phyloP scores from a whole-genome alignment of 2,113 vertebrate genomes.

The Pygoscelis adeliae region DNA sequence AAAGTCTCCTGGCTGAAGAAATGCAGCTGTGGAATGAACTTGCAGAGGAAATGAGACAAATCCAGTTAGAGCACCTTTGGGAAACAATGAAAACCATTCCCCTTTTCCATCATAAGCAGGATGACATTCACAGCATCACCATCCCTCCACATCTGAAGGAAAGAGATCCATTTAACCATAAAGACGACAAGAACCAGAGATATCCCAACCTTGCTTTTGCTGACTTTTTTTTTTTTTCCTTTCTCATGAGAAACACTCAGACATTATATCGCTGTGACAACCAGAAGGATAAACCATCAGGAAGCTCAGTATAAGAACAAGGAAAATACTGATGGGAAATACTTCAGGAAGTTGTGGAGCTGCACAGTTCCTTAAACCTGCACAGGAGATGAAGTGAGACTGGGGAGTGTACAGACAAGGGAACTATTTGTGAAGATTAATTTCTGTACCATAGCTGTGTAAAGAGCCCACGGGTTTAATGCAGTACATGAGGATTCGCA shows the following conservation, averaged over 20 bases:
- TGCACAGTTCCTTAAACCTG: background rate
- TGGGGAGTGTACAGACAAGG: background rate
- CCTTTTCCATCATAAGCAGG: background rate
- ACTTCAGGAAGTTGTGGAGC: background rate
- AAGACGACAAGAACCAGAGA: slow-evolving; percentile 10
- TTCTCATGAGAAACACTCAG: background rate
- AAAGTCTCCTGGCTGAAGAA: background rate
- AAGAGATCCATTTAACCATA: background rate
- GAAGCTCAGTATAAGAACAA: background rate
- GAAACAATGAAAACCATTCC: slow-evolving; percentile 13
- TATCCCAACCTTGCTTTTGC: background rate
- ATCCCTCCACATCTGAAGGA: background rate
- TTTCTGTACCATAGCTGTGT: background rate
- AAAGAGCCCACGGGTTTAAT: background rate
- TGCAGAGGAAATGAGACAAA: slow-evolving; percentile 60
- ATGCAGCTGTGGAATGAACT: slow-evolving; percentile 37
- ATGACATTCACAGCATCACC: slow-evolving; percentile 5
- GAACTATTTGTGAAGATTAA: background rate
- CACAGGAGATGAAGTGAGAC: background rate
- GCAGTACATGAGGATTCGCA: background rate
- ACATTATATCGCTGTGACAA: background rate
- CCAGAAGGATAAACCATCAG: slow-evolving; percentile 10
- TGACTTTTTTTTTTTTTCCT: background rate
- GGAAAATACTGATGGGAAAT: background rate
- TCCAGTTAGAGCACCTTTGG: slow-evolving; percentile 50